These are phyloP conservation scores for Hiodon alosoides DNA, from an alignment of 2,113 vertebrate species.

Conservation along the genomic window DNA sequence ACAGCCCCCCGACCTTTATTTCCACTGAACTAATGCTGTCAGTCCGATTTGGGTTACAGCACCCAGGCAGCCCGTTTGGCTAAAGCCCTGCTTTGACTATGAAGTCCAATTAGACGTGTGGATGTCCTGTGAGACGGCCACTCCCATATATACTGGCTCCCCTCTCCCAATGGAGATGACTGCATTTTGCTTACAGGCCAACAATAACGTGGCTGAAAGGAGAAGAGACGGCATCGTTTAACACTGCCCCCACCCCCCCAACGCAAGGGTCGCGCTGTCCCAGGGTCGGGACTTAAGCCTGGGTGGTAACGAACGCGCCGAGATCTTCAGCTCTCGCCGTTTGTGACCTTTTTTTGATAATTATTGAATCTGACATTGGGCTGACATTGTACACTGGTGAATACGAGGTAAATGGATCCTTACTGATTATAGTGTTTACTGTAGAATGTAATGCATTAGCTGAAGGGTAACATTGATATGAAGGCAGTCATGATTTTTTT, in stretches of 20 bases:
- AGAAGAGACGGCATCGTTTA: conserved; percentile 1
- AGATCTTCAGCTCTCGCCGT: neutral
- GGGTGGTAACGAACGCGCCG: neutral
- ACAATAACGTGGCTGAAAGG: neutral
- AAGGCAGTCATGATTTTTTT: too few species aligned
- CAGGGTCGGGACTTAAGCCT: too few species aligned
- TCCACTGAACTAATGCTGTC: conserved; percentile 21
- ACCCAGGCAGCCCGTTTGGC: conserved; percentile 9
- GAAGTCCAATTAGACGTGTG: conserved; percentile 18
- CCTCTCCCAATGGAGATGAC: neutral
- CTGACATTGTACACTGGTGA: conserved; percentile 22
- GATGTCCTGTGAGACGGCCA: conserved; percentile 6
- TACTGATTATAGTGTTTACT: too few species aligned
- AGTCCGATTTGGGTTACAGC: conserved; percentile 22
- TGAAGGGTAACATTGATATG: too few species aligned
- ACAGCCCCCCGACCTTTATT: too few species aligned
- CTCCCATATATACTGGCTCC: neutral
- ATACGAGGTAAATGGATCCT: neutral
- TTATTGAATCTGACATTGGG: conserved; percentile 22
- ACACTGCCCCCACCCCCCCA: neutral
- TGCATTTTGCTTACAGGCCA: neutral
- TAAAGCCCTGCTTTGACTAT: conserved; percentile 17
- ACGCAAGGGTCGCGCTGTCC: neutral
- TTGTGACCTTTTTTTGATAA: conserved; percentile 20
- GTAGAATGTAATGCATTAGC: too few species aligned